These are phyloP conservation scores for Cryptoblepharus egeriae DNA, from an alignment of 2,797 vertebrate genomes.

Conservation along the genomic window DNA sequence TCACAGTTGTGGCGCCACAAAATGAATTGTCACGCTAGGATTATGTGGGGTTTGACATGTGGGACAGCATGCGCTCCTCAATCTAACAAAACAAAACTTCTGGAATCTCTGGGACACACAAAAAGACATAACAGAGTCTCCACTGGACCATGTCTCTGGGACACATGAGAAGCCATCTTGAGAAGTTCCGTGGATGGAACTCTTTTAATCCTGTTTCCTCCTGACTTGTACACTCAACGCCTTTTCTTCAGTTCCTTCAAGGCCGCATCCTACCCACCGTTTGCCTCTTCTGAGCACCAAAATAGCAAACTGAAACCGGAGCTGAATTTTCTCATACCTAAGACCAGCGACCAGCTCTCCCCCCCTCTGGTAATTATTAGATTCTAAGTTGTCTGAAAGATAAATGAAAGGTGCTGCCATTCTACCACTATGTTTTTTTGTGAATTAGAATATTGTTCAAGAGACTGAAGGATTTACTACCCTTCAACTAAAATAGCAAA, in stretches of 20 bases:
- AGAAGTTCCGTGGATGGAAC: conserved; percentile 63
- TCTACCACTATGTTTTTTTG: conserved; percentile 56
- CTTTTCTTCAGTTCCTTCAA: conserved; percentile 43
- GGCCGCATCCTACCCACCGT: conserved; percentile 9
- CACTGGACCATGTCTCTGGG: too few relatives aligned
- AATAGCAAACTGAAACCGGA: conserved; percentile 55
- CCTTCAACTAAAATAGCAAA: conserved; percentile 64
- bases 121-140: too few relatives aligned
- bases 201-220: conserved; percentile 63
- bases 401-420: conserved; percentile 69
- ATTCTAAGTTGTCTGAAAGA: conserved; percentile 66
- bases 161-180: conserved; percentile 48
- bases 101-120: conserved; percentile 27
- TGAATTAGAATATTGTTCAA: conserved; percentile 53
- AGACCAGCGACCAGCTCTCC: conserved; percentile 68
- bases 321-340: conserved; percentile 50
- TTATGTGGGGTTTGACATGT: not conserved
- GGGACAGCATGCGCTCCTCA: not conserved
- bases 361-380: conserved; percentile 60
- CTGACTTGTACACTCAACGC: conserved; percentile 20
- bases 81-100: conserved; percentile 10
- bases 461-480: conserved; percentile 42
- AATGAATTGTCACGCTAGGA: conserved; percentile 17
- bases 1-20: conserved; percentile 35
- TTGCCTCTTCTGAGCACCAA: conserved; percentile 34